phyloP scores from a whole-genome alignment of 2,888 invertebrate genomes.

The Ametastegia equiseti region DNA sequence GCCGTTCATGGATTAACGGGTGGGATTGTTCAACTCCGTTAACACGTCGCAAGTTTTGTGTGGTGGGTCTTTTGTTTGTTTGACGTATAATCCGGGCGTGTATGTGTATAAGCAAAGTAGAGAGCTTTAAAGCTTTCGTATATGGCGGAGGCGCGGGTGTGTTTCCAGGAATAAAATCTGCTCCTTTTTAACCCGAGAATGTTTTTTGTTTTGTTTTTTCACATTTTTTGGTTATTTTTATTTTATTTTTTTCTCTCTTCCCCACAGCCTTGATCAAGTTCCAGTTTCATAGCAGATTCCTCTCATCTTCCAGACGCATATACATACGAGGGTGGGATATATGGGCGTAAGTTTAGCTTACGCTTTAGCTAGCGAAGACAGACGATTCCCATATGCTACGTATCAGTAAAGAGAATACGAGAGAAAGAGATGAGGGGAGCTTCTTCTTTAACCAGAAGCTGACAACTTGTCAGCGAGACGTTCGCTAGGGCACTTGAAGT shows the following conservation, averaged over 20 bases:
- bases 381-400: conserved; percentile 62
- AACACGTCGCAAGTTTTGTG: conserved; percentile 28
- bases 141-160: too few relatives aligned
- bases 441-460: conserved; percentile 54
- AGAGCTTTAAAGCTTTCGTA: neutral
- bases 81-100: conserved; percentile 10
- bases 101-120: neutral
- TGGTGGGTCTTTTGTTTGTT: conserved; percentile 27
- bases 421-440: too few relatives aligned
- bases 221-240: too few relatives aligned
- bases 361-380: conserved; percentile 51
- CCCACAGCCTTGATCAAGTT: neutral
- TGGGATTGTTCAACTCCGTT: conserved; percentile 44
- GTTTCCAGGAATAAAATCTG: conserved; percentile 3
- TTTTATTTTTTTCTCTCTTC: neutral
- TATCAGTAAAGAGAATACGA: too few relatives aligned
- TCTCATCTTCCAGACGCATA: neutral
- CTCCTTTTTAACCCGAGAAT: neutral
- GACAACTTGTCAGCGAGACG: conserved; percentile 67
- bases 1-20: conserved; percentile 26
- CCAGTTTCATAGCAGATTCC: conserved; percentile 6
- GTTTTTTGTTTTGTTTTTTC: neutral
- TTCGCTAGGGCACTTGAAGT: conserved; percentile 59
- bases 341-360: conserved; percentile 20
- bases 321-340: neutral